Base-by-base conservation (phyloP, 2,797 vertebrate species). In the Gephyroberyx darwinii region DNA sequence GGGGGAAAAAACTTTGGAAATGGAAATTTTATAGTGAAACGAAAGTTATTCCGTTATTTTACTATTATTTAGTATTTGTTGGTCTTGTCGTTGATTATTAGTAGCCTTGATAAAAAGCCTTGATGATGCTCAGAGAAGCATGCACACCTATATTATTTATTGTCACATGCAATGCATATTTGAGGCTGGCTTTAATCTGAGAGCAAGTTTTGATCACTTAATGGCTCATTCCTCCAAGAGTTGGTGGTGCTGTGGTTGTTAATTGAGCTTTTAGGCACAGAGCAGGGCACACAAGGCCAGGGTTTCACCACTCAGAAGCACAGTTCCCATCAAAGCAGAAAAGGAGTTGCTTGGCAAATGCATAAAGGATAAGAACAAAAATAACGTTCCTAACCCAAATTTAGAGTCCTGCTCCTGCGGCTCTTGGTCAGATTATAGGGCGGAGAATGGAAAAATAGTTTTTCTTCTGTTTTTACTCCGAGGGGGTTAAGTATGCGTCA, bases 311-410 rank as follows among this genome's bases (percentile, higher is more conserved):
- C 65, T 80, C 51, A 65, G 73, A 80, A 73, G 26, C 35, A 31
- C 52, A 35, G 57, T 83, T 83, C 77, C 78, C 80, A 83, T 77
- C 77, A 78, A 68, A 78, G 78, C 76, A 50, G 33, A 77, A 83
- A 83, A 83, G 76, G 72, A 74, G 67, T 4, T 13, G 41, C 76
- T 67, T 91, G 88, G 85, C 85, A 86, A 90, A 89, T 88, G 82
- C 78, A 82, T 84, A 87, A 90, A 90, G 41, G 83, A 86, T 86
- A 79, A 83, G 78, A 79, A 84, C 89, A 88, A 90, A 93, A 93
- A 92, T 92, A 92, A 88, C 86, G 87, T 79, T 77, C 64, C 39
- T 22, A 17, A 14, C 71, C 86, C 87, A 91, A 88, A 91, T 90
- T 86, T 90, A 88, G 87, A 76, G 75, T 71, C 69, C 68, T 61